Percentiles rank a stretch among this genome's conserved stretches.
Conservation (phyloP, 2,113 vertebrate genomes). For the Laticauda colubrina region DNA sequence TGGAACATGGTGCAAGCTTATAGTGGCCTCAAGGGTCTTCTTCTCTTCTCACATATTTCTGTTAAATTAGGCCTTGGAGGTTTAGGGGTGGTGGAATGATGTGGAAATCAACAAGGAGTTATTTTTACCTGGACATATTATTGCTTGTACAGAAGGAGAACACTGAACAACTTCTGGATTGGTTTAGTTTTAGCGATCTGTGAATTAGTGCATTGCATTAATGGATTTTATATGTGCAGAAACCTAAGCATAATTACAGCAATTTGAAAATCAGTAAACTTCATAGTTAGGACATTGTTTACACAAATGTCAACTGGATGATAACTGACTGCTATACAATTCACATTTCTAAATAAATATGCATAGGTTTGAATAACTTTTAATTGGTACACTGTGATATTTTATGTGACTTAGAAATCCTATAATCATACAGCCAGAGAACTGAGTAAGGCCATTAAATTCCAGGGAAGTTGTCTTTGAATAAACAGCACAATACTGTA, state of each 20-base stretch:
- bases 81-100: slow-evolving; percentile 16
- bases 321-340: not conserved
- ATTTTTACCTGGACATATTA: slow-evolving; percentile 31
- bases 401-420: not conserved
- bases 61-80: slow-evolving; percentile 27
- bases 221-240: not conserved
- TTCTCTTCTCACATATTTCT: slow-evolving; percentile 23
- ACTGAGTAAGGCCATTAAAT: not conserved
- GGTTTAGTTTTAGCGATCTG: not conserved
- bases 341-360: not conserved
- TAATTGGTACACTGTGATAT: not conserved
- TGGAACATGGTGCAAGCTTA: slow-evolving; percentile 3
- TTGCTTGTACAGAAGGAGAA: not conserved
- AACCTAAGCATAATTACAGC: not conserved
- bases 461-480: not conserved
- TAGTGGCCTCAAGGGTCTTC: slow-evolving; percentile 10
- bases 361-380: not conserved
- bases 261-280: not conserved
- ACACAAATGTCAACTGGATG: not conserved
- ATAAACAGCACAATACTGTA: not conserved
- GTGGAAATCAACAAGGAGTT: slow-evolving; percentile 24
- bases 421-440: not conserved
- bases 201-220: not conserved
- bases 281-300: not conserved
- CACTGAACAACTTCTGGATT: not conserved